These are phyloP conservation scores for Gambusia yucatana DNA, from an alignment of 2,797 vertebrate genomes.

Conservation along the genomic window DNA sequence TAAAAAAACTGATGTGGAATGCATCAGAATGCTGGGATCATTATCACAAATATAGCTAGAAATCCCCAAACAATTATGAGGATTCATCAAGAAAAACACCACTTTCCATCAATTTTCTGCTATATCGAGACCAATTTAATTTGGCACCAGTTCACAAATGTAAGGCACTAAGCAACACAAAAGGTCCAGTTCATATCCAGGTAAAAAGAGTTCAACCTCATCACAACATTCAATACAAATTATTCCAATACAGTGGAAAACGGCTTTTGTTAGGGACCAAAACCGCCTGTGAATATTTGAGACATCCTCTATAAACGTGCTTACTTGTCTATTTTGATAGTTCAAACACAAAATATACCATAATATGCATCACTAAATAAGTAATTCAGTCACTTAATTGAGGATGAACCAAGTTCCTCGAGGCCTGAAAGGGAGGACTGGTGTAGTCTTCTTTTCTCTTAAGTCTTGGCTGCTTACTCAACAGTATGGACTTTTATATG, in stretches of 20 bases:
- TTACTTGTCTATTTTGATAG: not conserved
- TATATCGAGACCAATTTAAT: not conserved
- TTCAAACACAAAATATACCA: not conserved
- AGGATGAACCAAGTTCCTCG: too few relatives aligned
- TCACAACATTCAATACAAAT: not conserved
- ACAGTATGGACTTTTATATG: constrained; percentile 1
- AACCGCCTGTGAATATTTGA: not conserved
- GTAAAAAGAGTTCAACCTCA: not conserved
- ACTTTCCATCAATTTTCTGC: not conserved
- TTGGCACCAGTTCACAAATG: not conserved
- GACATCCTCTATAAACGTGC: not conserved
- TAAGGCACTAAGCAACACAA: not conserved
- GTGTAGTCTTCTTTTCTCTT: not conserved
- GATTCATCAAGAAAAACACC: not conserved
- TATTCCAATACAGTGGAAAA: not conserved
- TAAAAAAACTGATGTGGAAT: not conserved
- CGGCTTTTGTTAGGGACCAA: not conserved
- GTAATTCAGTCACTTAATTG: too few relatives aligned
- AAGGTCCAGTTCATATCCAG: not conserved
- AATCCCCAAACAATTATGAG: not conserved
- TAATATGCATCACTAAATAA: too few relatives aligned
- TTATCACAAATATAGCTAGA: not conserved
- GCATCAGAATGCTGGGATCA: not conserved
- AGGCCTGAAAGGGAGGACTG: not conserved
- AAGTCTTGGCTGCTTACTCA: constrained; percentile 14